Percentiles rank a stretch among this genome's conserved stretches.
Conservation (phyloP, 2,797 vertebrate species). For the Acanthurus leucopareius region DNA sequence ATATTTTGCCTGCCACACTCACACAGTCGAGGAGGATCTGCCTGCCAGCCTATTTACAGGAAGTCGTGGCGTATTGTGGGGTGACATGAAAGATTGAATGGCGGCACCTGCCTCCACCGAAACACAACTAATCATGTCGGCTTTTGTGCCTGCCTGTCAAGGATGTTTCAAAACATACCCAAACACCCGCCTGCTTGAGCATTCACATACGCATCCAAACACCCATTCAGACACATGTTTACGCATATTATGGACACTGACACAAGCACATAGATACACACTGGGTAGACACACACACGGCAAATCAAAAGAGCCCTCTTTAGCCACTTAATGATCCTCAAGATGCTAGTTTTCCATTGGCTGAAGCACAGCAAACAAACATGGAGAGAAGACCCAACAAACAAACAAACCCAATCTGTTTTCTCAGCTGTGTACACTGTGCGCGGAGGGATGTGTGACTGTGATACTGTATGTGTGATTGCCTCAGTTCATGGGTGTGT, state of each 20-base stretch:
- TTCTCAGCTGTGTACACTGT: constrained; percentile 76
- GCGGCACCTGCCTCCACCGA: constrained; percentile 62
- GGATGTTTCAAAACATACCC: constrained; percentile 54
- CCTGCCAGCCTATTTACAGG: constrained; percentile 62
- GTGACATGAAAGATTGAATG: constrained; percentile 64
- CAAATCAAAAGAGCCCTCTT: constrained; percentile 68
- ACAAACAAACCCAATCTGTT: constrained; percentile 82
- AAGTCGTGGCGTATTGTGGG: constrained; percentile 64
- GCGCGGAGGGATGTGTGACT: constrained; percentile 53
- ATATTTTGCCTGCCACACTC: constrained; percentile 55
- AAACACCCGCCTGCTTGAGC: constrained; percentile 28
- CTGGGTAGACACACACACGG: constrained; percentile 12
- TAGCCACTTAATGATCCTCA: constrained; percentile 78
- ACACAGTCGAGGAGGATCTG: constrained; percentile 49
- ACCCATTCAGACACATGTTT: constrained; percentile 59
- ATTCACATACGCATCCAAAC: constrained; percentile 36
- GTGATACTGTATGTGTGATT: constrained; percentile 43
- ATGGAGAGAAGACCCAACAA: constrained; percentile 75
- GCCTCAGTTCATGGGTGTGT: constrained; percentile 29
- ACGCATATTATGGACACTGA: constrained; percentile 46
- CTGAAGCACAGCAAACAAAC: constrained; percentile 79
- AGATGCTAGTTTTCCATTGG: constrained; percentile 79
- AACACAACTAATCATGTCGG: constrained; percentile 65
- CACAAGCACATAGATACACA: constrained; percentile 7
- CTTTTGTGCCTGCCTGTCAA: constrained; percentile 62